These are phyloP conservation scores for Hydrolagus colliei DNA, from an alignment of 2,797 vertebrate species.

Conservation along the genomic window DNA sequence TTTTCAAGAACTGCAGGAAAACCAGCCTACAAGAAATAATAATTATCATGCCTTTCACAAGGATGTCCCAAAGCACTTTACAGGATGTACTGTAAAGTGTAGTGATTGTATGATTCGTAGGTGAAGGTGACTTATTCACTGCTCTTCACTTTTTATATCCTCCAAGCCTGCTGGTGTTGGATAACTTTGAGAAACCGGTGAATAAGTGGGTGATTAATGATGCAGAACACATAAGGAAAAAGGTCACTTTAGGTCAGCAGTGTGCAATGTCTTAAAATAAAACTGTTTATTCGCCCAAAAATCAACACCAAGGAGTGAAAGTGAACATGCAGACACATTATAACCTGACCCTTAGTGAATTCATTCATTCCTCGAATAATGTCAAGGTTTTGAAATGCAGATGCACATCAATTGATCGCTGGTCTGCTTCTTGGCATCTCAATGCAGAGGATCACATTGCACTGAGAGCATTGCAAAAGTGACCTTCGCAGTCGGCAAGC, in stretches of 20 bases:
- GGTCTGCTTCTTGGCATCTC: background rate
- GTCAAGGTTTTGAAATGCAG: background rate
- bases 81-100: too few species aligned
- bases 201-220: too few species aligned
- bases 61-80: too few species aligned
- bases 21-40: too few species aligned
- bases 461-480: background rate
- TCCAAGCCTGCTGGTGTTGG: too few species aligned
- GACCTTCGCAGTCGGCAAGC: background rate
- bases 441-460: background rate
- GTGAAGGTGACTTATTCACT: too few species aligned
- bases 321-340: background rate
- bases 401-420: slow-evolving; percentile 6
- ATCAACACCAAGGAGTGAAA: background rate
- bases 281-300: background rate
- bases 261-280: background rate
- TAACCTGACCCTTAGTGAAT: background rate
- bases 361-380: background rate
- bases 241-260: background rate
- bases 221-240: background rate
- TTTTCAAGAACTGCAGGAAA: too few species aligned
- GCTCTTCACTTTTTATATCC: too few species aligned
- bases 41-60: too few species aligned
- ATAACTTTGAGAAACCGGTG: too few species aligned
- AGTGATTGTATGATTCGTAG: too few species aligned